Evolutionary conservation across 2,113 vertebrate genomes (phyloP).

Genomic region (Nannobrachium achirus): DNA sequence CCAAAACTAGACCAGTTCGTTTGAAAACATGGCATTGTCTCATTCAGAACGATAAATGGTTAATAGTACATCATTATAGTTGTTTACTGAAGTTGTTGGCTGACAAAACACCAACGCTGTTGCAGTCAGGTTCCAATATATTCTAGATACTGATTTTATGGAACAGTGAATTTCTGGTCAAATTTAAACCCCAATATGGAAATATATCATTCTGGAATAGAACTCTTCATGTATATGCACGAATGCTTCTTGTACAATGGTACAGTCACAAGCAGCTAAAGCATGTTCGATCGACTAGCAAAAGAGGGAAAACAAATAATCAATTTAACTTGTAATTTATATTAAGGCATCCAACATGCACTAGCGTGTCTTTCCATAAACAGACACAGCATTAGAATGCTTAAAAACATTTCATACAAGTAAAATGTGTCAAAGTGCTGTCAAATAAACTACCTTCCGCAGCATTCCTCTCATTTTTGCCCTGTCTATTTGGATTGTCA

Average conservation of each 20-base stretch:
- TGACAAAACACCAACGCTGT: constrained; percentile 32
- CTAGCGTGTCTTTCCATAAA: constrained; percentile 64
- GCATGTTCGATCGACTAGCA: constrained; percentile 58
- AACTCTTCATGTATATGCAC: constrained; percentile 45
- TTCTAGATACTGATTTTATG: constrained; percentile 3
- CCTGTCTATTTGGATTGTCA: constrained; percentile 80
- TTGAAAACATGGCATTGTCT: constrained; percentile 4
- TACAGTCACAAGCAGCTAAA: constrained; percentile 62
- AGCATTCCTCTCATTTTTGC: constrained; percentile 54
- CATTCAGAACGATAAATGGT: constrained; percentile 23
- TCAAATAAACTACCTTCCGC: constrained; percentile 70
- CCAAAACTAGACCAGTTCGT: constrained; percentile 40
- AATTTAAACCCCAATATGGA: neutral
- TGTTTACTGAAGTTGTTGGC: constrained; percentile 47
- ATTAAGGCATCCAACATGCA: constrained; percentile 80
- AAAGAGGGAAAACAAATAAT: constrained; percentile 24
- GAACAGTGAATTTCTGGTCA: constrained; percentile 1
- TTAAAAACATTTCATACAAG: constrained; percentile 74
- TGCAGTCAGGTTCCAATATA: constrained; percentile 32
- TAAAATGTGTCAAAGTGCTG: constrained; percentile 83
- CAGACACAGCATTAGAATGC: constrained; percentile 78
- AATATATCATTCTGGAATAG: constrained; percentile 49
- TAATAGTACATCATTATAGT: constrained; percentile 10
- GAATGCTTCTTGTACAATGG: constrained; percentile 53
- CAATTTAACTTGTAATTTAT: constrained; percentile 61